phyloP scores from a whole-genome alignment of 2,113 vertebrate species.

The Catharus bicknelli region DNA sequence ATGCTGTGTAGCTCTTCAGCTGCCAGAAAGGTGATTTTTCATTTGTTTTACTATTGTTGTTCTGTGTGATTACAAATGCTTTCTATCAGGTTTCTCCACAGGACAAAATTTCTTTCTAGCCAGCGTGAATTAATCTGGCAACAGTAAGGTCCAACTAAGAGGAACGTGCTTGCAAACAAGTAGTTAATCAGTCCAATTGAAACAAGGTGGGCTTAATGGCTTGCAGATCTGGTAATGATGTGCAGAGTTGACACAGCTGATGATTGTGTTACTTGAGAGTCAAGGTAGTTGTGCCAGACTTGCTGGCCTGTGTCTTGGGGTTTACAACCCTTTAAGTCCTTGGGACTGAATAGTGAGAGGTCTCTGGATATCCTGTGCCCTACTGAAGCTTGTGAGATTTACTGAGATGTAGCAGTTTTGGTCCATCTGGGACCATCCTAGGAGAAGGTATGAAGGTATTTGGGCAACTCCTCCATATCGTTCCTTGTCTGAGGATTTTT shows the following conservation, averaged over 20 bases:
- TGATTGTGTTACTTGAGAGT: not conserved
- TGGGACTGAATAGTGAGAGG: fast-evolving
- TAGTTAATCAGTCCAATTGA: not conserved
- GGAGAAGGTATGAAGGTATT: not conserved
- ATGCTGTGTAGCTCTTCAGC: not conserved
- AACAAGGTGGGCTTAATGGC: not conserved
- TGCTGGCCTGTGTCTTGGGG: not conserved
- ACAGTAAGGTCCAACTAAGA: not conserved
- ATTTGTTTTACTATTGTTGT: not conserved
- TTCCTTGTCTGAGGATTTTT: not conserved
- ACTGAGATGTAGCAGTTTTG: not conserved
- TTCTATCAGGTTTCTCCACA: not conserved
- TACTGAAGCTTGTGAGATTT: not conserved
- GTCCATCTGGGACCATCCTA: not conserved
- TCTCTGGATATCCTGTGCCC: not conserved
- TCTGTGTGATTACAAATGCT: not conserved
- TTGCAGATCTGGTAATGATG: not conserved
- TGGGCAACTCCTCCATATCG: fast-evolving
- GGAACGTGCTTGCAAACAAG: not conserved
- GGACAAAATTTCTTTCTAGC: not conserved
- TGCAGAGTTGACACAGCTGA: not conserved
- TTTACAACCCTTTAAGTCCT: fast-evolving
- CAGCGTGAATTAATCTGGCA: not conserved
- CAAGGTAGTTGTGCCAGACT: fast-evolving
- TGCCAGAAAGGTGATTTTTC: not conserved